A percentile compares a stretch with the other conserved stretches of the same genome.
Conservation (phyloP, 2,888 invertebrate species). For the Lasioglossum zephyrum region DNA sequence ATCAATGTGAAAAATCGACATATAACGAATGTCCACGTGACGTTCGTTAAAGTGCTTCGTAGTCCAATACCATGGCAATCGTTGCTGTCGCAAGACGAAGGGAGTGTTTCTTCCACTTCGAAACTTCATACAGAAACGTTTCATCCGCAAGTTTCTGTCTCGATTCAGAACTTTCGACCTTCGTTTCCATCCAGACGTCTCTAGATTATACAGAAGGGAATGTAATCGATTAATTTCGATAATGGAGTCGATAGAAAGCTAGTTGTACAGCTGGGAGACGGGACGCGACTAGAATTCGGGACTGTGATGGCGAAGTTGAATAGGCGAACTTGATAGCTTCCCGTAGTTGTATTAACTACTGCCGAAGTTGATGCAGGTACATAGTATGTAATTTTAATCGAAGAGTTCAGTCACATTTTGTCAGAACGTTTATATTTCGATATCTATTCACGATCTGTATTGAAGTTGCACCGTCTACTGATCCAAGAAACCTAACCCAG, state of each 20-base stretch:
- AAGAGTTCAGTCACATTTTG: no score
- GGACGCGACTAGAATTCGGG: not conserved
- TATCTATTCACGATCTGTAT: not conserved
- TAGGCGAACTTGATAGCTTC: no score
- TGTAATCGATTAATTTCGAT: slow-evolving; percentile 11
- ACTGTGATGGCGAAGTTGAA: not conserved
- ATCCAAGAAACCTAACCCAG: no score
- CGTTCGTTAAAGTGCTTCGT: slow-evolving; percentile 47
- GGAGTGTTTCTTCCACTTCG: not conserved
- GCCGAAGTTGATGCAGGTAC: not conserved
- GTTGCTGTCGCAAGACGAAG: slow-evolving; percentile 34
- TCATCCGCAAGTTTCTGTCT: not conserved
- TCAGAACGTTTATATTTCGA: no score
- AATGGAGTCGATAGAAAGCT: slow-evolving; percentile 1
- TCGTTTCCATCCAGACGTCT: not conserved
- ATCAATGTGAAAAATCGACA: slow-evolving; percentile 1
- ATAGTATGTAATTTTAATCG: not conserved
- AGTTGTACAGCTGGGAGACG: not conserved
- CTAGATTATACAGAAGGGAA: not conserved
- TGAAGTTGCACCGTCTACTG: not conserved
- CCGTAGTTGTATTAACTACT: not conserved
- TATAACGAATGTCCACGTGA: not conserved
- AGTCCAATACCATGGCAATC: slow-evolving; percentile 35
- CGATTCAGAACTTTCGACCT: not conserved
- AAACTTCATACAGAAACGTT: not conserved